A percentile compares a stretch with the other conserved stretches of the same genome.
Conservation (phyloP, 2,113 vertebrate species). For the Melanostigma gelatinosum region DNA sequence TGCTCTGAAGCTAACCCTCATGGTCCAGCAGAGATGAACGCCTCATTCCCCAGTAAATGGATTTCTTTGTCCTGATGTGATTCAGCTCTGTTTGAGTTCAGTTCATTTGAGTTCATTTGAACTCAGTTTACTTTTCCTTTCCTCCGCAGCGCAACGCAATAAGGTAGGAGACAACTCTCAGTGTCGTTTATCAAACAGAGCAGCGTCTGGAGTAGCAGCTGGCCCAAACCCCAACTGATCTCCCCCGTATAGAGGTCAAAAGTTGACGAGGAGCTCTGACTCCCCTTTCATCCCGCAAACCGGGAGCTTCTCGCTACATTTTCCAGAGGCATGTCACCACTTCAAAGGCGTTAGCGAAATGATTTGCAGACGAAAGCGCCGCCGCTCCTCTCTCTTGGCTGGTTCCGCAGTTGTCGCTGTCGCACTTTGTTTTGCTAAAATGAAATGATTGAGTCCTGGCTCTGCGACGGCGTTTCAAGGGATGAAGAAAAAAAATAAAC, state of each 20-base stretch:
- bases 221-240: conserved; percentile 63
- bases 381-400: conserved; percentile 37
- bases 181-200: conserved; percentile 51
- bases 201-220: conserved; percentile 61
- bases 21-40: background rate
- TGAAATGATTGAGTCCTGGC: conserved; percentile 72
- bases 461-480: conserved; percentile 52
- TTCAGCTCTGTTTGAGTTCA: conserved; percentile 30
- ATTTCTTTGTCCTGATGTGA: conserved; percentile 4
- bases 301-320: conserved; percentile 44
- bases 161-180: conserved; percentile 24
- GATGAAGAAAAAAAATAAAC: background rate
- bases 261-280: conserved; percentile 66
- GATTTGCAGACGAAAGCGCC: conserved; percentile 67
- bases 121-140: conserved; percentile 26
- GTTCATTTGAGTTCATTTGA: conserved; percentile 39
- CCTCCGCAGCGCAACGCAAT: conserved; percentile 16
- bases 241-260: conserved; percentile 66
- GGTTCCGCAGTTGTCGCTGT: conserved; percentile 67
- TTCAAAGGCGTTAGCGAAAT: conserved; percentile 71
- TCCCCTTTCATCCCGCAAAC: conserved; percentile 68
- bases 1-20: background rate
- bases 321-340: conserved; percentile 65
- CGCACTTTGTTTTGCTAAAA: conserved; percentile 75
- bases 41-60: background rate